Conservation (phyloP, 2,888 invertebrate species). For the Alcis repandata region DNA sequence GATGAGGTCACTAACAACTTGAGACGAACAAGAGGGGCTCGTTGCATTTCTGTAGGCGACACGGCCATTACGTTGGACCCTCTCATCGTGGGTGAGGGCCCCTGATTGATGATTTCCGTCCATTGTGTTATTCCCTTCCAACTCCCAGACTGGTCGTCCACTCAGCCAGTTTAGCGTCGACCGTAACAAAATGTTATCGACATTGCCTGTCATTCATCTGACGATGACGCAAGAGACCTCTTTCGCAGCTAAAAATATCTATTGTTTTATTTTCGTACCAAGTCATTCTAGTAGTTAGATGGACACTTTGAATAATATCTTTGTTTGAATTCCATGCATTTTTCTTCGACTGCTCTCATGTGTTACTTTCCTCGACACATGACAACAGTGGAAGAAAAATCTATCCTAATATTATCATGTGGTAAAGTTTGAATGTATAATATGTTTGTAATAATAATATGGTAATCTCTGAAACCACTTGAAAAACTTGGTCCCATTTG, state of each 20-base stretch:
- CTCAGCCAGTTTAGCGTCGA: constrained; percentile 56
- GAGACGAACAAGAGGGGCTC: constrained; percentile 57
- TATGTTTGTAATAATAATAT: too few species aligned
- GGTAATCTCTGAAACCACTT: too few species aligned
- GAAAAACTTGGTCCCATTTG: too few species aligned
- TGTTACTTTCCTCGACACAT: not conserved
- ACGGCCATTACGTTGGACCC: constrained; percentile 61
- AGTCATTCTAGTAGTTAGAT: constrained; percentile 25
- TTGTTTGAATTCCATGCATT: constrained; percentile 6
- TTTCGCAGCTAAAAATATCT: constrained; percentile 53
- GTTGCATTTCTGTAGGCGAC: constrained; percentile 60
- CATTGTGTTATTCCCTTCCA: constrained; percentile 76
- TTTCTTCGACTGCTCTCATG: not conserved
- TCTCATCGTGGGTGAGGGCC: constrained; percentile 69
- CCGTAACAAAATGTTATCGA: constrained; percentile 58
- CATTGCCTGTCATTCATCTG: constrained; percentile 51
- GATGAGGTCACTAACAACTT: constrained; percentile 55
- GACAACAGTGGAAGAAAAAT: too few species aligned
- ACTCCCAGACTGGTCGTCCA: constrained; percentile 58
- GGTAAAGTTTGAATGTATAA: too few species aligned
- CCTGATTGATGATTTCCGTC: constrained; percentile 79
- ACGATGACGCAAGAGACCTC: constrained; percentile 53
- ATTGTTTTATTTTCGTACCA: constrained; percentile 47
- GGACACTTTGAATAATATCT: constrained; percentile 24
- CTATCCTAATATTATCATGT: too few species aligned